Evolutionary conservation across 2,113 vertebrate species (phyloP).

Genomic region (Egretta garzetta): DNA sequence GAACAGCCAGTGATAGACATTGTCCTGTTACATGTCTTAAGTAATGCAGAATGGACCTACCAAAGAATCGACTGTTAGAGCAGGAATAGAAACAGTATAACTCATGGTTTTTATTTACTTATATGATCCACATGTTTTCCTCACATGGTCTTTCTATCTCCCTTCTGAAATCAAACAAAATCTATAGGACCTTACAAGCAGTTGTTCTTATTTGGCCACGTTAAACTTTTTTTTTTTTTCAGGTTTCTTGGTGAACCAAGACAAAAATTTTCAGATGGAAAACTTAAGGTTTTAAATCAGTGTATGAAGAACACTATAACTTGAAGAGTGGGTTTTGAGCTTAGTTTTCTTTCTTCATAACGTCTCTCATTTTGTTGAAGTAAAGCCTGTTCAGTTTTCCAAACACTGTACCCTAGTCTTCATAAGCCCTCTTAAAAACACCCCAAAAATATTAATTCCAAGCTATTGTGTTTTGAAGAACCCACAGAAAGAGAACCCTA

Average conservation of each 20-base stretch:
- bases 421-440: background rate
- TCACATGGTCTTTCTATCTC: accelerated
- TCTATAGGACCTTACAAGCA: background rate
- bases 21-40: background rate
- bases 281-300: background rate
- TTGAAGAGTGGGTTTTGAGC: background rate
- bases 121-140: background rate
- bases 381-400: background rate
- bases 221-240: background rate
- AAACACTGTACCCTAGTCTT: background rate
- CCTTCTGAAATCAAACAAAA: background rate
- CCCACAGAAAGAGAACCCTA: background rate
- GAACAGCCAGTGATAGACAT: background rate
- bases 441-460: background rate
- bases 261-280: background rate
- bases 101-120: accelerated
- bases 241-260: background rate
- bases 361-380: background rate
- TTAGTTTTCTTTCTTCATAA: background rate
- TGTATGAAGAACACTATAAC: background rate
- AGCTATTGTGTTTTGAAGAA: background rate
- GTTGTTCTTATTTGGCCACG: background rate
- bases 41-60: background rate
- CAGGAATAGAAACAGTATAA: background rate
- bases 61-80: background rate